Conservation (phyloP, 2,888 invertebrate species). For the Sicus ferrugineus region DNA sequence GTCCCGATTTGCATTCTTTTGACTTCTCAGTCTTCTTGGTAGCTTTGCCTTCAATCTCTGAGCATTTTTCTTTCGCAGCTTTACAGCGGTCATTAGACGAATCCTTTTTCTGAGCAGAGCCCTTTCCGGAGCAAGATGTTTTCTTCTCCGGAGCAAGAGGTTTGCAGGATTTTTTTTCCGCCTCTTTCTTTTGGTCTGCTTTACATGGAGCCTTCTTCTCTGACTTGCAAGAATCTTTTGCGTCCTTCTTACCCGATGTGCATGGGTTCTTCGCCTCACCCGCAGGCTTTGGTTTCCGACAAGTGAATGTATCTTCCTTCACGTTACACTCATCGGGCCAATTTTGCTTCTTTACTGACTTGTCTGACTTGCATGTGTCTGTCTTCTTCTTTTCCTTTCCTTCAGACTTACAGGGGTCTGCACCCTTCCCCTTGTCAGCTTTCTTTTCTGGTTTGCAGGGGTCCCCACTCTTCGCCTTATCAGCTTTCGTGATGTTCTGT, state of each 20-base stretch:
- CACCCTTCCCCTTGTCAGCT: neutral
- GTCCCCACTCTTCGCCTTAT: neutral
- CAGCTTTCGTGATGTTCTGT: neutral
- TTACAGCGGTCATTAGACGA: conserved; percentile 34
- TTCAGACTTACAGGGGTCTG: neutral
- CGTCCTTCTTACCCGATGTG: too few species aligned
- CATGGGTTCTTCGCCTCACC: neutral
- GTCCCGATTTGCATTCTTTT: conserved; percentile 30
- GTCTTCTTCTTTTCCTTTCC: neutral
- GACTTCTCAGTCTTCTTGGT: conserved; percentile 16
- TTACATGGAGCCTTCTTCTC: conserved; percentile 31
- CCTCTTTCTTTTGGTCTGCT: conserved; percentile 11
- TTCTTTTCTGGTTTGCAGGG: neutral
- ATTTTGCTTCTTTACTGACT: neutral
- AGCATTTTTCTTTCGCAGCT: conserved; percentile 22
- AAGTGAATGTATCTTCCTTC: neutral
- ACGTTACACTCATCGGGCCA: neutral
- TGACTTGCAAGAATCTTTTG: conserved; percentile 21
- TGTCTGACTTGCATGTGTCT: neutral
- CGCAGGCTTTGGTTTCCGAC: conserved; percentile 9
- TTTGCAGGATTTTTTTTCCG: conserved; percentile 32
- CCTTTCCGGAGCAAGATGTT: conserved; percentile 3
- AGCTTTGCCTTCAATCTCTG: conserved; percentile 28
- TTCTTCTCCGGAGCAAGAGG: conserved; percentile 6
- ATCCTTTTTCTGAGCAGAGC: conserved; percentile 28